These are phyloP conservation scores for Melopsittacus undulatus DNA, from an alignment of 2,797 vertebrate species.

Conservation along the genomic window DNA sequence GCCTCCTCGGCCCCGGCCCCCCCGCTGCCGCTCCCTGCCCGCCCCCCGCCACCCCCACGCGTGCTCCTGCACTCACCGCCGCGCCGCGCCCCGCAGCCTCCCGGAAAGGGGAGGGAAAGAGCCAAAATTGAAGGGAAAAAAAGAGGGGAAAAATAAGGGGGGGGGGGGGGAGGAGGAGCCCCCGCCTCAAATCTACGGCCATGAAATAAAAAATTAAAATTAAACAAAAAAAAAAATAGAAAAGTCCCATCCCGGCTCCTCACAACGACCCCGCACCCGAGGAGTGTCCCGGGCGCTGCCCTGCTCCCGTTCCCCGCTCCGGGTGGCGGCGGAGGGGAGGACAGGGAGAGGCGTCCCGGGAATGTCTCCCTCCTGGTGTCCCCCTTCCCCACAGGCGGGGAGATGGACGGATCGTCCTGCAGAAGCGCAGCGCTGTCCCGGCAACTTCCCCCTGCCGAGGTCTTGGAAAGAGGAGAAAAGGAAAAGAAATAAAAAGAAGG, in stretches of 20 bases:
- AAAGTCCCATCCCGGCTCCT: not conserved
- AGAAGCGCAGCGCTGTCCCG: not conserved
- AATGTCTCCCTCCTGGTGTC: not conserved
- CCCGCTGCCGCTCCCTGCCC: slow-evolving; percentile 49
- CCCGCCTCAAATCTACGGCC: not conserved
- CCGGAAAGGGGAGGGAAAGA: slow-evolving; percentile 22
- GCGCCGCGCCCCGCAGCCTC: slow-evolving; percentile 57
- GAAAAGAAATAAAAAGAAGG: too few relatives aligned
- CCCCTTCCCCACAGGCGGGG: not conserved
- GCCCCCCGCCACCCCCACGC: slow-evolving; percentile 27
- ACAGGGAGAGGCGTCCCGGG: not conserved
- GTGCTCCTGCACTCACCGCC: slow-evolving; percentile 49
- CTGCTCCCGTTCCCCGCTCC: not conserved
- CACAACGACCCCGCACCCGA: not conserved
- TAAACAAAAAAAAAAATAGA: rapidly evolving
- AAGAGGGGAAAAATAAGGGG: too few relatives aligned
- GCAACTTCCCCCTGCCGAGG: not conserved
- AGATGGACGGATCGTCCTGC: not conserved
- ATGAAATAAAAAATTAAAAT: not conserved
- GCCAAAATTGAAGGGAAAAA: not conserved
- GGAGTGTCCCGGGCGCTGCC: not conserved
- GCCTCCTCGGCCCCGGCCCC: slow-evolving; percentile 31
- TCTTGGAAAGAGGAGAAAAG: not conserved
- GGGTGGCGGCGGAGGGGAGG: not conserved
- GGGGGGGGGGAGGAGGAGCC: too few relatives aligned